Evolutionary conservation across 2,888 invertebrate species (phyloP).

Genomic region (Neocrepidodera transversa): DNA sequence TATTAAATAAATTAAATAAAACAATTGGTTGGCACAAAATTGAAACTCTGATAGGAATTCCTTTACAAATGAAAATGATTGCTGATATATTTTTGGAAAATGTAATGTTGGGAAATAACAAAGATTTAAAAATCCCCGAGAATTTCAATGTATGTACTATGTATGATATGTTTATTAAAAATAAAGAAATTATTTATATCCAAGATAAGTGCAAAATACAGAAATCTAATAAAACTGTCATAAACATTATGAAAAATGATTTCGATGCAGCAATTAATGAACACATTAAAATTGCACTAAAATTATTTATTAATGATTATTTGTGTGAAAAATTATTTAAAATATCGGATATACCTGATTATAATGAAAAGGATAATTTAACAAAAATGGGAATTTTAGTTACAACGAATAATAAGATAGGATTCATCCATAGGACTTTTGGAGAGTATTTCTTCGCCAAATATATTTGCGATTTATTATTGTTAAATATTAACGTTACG

Average conservation of each 20-base stretch:
- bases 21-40: not conserved
- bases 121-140: too few species aligned
- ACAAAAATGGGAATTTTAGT: slow-evolving; percentile 17
- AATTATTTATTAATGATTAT: too few species aligned
- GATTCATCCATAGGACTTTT: slow-evolving; percentile 21
- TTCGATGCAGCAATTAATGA: slow-evolving; percentile 9
- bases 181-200: slow-evolving; percentile 15
- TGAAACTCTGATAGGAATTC: slow-evolving; percentile 12
- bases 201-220: slow-evolving; percentile 17
- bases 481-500: not conserved
- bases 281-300: not conserved
- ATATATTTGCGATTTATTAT: slow-evolving; percentile 2
- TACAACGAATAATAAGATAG: not conserved
- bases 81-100: slow-evolving; percentile 23
- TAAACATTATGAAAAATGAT: too few species aligned
- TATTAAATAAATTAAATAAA: not conserved
- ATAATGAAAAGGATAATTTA: not conserved
- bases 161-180: slow-evolving; percentile 16
- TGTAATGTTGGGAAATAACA: too few species aligned
- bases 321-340: slow-evolving; percentile 1
- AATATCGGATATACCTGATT: not conserved
- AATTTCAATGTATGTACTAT: not conserved
- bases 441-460: slow-evolving; percentile 21
- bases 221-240: too few species aligned
- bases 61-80: slow-evolving; percentile 25